Evolutionary conservation across 2,797 vertebrate genomes (phyloP).

Genomic region (Morelia viridis): DNA sequence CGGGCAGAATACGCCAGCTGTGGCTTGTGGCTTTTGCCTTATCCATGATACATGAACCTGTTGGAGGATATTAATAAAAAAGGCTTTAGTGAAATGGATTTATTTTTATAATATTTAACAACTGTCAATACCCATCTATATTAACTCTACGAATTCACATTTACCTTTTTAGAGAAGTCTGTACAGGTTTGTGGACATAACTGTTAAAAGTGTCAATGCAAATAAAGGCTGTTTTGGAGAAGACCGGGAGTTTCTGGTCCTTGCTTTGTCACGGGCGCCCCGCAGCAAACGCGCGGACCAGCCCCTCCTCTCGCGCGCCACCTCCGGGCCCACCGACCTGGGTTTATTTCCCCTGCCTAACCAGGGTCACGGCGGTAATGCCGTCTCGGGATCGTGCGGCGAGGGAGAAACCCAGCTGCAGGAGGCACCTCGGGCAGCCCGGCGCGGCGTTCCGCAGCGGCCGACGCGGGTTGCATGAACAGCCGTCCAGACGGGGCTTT

Average conservation of each 20-base stretch:
- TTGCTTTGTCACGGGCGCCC: neutral
- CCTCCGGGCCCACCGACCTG: neutral
- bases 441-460: neutral
- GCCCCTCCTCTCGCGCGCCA: neutral
- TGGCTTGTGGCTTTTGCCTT: conserved; percentile 36
- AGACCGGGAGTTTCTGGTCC: neutral
- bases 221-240: conserved; percentile 35
- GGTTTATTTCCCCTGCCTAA: neutral
- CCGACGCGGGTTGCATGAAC: neutral
- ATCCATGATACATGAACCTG: conserved; percentile 58
- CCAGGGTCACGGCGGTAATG: too few species aligned
- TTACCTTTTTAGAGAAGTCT: conserved; percentile 25
- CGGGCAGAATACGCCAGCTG: neutral
- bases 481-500: neutral
- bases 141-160: conserved; percentile 13
- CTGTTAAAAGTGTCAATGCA: conserved; percentile 29
- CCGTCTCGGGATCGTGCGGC: too few species aligned
- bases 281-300: neutral
- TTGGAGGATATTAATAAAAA: conserved; percentile 56
- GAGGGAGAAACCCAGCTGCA: neutral
- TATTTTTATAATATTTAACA: conserved; percentile 83
- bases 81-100: conserved; percentile 73
- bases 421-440: neutral
- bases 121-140: neutral
- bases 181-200: conserved; percentile 20